Conservation (phyloP, 2,797 vertebrate genomes). For the Mus minutoides region DNA sequence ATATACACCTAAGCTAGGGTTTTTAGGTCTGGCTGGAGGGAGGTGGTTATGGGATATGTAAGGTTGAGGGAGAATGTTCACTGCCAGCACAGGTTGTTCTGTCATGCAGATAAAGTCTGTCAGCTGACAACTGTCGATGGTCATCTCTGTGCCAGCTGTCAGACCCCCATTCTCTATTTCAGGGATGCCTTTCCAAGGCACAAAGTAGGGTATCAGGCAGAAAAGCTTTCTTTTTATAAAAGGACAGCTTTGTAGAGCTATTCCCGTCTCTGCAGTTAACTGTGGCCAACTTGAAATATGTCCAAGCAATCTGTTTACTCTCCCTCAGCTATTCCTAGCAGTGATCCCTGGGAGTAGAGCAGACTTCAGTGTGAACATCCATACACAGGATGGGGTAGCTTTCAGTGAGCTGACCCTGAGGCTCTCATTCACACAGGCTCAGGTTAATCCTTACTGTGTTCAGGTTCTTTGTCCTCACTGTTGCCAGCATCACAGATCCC, state of each 20-base stretch:
- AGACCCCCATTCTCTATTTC: not conserved
- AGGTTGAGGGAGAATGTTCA: not conserved
- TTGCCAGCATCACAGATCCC: not conserved
- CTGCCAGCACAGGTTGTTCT: not conserved
- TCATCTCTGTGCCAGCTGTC: not conserved
- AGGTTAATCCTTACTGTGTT: not conserved
- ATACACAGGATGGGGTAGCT: not conserved
- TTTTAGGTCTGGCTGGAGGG: not conserved
- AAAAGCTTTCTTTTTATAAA: not conserved
- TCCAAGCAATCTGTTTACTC: not conserved
- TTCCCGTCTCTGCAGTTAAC: not conserved
- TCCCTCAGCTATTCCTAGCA: not conserved
- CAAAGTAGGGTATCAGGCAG: not conserved
- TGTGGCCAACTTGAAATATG: not conserved
- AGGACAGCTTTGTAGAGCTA: constrained; percentile 12
- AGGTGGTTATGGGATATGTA: not conserved
- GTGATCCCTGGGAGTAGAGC: not conserved
- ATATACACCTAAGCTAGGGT: not conserved
- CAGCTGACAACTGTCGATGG: not conserved
- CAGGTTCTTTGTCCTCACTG: not conserved
- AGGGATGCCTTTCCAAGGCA: not conserved
- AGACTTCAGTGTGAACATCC: not conserved
- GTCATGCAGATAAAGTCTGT: not conserved
- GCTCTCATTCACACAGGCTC: not conserved
- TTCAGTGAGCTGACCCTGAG: not conserved